Conservation (phyloP, 2,797 vertebrate species). For the Acestrorhynchus altus region DNA sequence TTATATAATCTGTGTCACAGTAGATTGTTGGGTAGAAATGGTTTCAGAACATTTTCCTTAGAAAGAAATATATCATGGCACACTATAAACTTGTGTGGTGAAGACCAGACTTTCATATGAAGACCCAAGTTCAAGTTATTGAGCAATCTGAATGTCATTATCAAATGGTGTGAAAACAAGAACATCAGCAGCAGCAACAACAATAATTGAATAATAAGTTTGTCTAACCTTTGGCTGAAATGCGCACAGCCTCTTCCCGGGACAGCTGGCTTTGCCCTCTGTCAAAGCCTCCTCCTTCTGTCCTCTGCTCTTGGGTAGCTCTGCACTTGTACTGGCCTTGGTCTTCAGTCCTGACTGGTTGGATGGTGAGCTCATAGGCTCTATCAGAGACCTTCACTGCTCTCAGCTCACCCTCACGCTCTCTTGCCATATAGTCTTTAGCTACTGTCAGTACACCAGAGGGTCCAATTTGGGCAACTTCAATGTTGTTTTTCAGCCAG, state of each 20-base stretch:
- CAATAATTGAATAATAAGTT: no score
- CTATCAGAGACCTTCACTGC: constrained; percentile 67
- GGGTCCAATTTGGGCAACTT: constrained; percentile 75
- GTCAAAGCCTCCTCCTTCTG: constrained; percentile 58
- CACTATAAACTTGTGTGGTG: no score
- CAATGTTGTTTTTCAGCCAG: constrained; percentile 71
- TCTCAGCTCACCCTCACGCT: constrained; percentile 73
- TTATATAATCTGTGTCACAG: no score
- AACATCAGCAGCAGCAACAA: no score
- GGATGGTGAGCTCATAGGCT: constrained; percentile 76
- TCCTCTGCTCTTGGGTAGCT: constrained; percentile 71
- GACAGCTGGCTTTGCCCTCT: constrained; percentile 68
- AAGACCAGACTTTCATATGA: no score
- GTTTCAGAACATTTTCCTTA: no score
- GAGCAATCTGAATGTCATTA: no score
- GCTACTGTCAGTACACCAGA: constrained; percentile 73
- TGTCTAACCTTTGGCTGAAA: constrained; percentile 69
- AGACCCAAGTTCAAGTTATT: no score
- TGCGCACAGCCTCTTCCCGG: constrained; percentile 48
- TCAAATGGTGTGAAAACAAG: no score
- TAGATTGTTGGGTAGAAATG: no score
- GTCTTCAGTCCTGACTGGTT: constrained; percentile 72
- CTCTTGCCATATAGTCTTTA: constrained; percentile 62
- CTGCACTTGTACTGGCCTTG: constrained; percentile 80
- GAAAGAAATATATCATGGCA: no score